These are phyloP conservation scores for Oryctes rhinoceros DNA, from an alignment of 1,140 invertebrate genomes.

Conservation along the genomic window DNA sequence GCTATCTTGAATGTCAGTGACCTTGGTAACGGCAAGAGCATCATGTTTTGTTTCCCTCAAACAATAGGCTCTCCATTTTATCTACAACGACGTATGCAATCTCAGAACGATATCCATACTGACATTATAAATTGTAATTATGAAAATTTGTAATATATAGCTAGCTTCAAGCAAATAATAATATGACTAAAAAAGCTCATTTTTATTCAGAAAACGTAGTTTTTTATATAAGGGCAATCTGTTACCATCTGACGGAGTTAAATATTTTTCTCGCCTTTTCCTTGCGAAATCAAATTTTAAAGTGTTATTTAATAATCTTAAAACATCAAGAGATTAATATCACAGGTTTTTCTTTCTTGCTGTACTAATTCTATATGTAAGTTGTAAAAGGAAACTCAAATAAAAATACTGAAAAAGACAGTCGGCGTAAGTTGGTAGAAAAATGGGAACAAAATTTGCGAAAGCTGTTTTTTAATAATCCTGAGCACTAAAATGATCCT, in stretches of 20 bases:
- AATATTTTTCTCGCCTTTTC: background rate
- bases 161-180: background rate
- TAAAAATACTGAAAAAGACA: no score
- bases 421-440: no score
- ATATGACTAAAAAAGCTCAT: background rate
- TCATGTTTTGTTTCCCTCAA: background rate
- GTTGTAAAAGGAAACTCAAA: no score
- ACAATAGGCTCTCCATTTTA: background rate
- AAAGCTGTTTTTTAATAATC: no score
- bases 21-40: background rate
- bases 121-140: no score
- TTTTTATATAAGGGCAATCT: background rate
- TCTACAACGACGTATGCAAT: background rate
- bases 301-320: background rate
- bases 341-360: no score
- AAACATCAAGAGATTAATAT: no score
- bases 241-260: background rate
- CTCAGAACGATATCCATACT: background rate
- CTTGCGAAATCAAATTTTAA: background rate
- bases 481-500: no score
- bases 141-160: no score
- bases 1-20: slow-evolving; percentile 4
- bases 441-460: no score
- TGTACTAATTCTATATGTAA: no score
- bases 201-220: background rate